Conservation (phyloP, 2,113 vertebrate species). For the Solea solea region DNA sequence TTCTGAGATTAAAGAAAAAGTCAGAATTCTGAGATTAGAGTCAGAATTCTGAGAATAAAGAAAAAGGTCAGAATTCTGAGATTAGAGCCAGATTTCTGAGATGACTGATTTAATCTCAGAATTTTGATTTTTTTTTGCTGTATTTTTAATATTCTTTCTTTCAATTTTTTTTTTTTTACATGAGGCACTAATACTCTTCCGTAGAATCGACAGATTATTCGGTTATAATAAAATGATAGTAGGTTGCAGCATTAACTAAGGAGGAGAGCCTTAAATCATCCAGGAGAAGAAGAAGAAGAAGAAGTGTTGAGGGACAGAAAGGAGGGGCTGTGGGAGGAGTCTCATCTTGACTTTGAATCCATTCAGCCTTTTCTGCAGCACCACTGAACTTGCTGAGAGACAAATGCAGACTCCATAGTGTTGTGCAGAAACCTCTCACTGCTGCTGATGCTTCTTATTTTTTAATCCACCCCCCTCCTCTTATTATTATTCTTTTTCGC, state of each 20-base stretch:
- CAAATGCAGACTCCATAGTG: not conserved
- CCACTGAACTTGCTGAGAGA: slow-evolving; percentile 56
- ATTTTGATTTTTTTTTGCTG: too few relatives aligned
- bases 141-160: too few relatives aligned
- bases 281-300: slow-evolving; percentile 24
- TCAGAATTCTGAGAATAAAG: too few relatives aligned
- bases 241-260: not conserved
- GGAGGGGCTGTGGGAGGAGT: slow-evolving; percentile 71
- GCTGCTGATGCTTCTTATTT: not conserved
- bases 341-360: slow-evolving; percentile 77
- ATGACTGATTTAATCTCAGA: too few relatives aligned
- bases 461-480: too few relatives aligned
- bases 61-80: too few relatives aligned
- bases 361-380: slow-evolving; percentile 66
- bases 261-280: slow-evolving; percentile 42
- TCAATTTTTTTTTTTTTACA: too few relatives aligned
- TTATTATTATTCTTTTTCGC: too few relatives aligned
- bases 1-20: too few relatives aligned
- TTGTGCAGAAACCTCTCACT: slow-evolving; percentile 28
- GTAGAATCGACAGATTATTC: not conserved
- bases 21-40: too few relatives aligned
- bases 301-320: slow-evolving; percentile 27
- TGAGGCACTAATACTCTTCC: too few relatives aligned
- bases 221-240: not conserved
- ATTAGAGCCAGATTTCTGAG: too few relatives aligned